Conservation (phyloP, 2,888 invertebrate species). For the Trisateles emortualis region DNA sequence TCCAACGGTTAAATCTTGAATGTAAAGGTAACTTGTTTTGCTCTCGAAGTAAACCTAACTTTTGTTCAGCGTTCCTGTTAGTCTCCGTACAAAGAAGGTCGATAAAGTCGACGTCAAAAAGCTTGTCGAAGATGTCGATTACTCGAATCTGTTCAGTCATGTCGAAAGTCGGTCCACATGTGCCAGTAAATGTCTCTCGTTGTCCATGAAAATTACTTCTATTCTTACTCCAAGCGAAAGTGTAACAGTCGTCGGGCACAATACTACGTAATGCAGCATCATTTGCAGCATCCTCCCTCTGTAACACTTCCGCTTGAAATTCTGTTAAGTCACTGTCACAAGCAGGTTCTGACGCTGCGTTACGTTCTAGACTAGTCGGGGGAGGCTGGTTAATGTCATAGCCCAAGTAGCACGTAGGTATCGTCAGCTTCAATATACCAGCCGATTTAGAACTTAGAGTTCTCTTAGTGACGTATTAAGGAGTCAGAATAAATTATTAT, state of each 20-base stretch:
- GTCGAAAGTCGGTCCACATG: slow-evolving; percentile 38
- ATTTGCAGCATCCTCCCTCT: slow-evolving; percentile 7
- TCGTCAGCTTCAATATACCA: too few species aligned
- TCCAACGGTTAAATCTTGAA: slow-evolving; percentile 1
- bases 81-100: slow-evolving; percentile 28
- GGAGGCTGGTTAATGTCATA: too few species aligned
- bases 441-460: too few species aligned
- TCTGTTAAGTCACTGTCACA: slow-evolving; percentile 13
- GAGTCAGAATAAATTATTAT: too few species aligned
- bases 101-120: slow-evolving; percentile 34
- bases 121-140: slow-evolving; percentile 19
- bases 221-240: slow-evolving; percentile 35
- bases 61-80: slow-evolving; percentile 22
- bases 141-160: slow-evolving; percentile 24
- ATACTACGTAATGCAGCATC: slow-evolving; percentile 1
- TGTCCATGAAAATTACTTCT: slow-evolving; percentile 18
- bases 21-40: slow-evolving; percentile 10
- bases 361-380: too few species aligned
- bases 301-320: slow-evolving; percentile 11
- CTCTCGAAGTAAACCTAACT: not conserved
- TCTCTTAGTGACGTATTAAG: too few species aligned
- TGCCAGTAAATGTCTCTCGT: slow-evolving; percentile 35
- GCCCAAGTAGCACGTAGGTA: too few species aligned
- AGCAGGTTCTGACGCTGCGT: slow-evolving; percentile 11
- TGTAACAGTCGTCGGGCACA: slow-evolving; percentile 20